Conservation (phyloP, 2,113 vertebrate species). For the Pangasianodon gigas region DNA sequence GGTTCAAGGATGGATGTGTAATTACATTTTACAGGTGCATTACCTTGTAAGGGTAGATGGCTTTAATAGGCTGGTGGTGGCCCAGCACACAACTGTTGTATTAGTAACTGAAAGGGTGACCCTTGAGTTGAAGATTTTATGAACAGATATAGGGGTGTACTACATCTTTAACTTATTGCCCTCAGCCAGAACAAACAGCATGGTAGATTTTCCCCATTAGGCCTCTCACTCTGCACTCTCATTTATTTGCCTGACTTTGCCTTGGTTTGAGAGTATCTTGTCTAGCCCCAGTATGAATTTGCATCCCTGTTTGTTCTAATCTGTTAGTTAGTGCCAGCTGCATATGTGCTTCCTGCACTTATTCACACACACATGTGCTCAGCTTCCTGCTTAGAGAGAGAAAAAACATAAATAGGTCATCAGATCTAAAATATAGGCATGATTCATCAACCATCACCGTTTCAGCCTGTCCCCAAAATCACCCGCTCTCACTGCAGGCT, state of each 20-base stretch:
- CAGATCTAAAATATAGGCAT: background rate
- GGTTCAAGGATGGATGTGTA: background rate
- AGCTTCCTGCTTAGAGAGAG: background rate
- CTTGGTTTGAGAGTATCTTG: background rate
- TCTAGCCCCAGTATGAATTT: background rate
- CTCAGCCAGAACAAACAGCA: background rate
- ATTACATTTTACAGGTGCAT: background rate
- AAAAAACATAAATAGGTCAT: background rate
- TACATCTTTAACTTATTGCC: background rate
- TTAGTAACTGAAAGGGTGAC: background rate
- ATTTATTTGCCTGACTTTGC: background rate
- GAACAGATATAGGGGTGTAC: background rate
- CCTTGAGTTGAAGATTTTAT: background rate
- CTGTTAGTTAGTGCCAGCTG: background rate
- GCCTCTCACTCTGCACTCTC: background rate
- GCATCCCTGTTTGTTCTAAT: background rate
- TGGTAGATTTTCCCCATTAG: background rate
- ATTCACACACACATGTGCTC: too few relatives aligned
- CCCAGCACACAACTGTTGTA: background rate
- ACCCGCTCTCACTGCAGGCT: background rate
- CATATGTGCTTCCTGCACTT: background rate
- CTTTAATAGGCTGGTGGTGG: background rate
- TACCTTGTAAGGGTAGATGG: background rate
- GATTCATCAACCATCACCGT: constrained; percentile 2
- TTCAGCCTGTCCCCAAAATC: background rate